Evolutionary conservation across 1,140 invertebrate genomes (phyloP).

Genomic region (Drosophila repletoides): DNA sequence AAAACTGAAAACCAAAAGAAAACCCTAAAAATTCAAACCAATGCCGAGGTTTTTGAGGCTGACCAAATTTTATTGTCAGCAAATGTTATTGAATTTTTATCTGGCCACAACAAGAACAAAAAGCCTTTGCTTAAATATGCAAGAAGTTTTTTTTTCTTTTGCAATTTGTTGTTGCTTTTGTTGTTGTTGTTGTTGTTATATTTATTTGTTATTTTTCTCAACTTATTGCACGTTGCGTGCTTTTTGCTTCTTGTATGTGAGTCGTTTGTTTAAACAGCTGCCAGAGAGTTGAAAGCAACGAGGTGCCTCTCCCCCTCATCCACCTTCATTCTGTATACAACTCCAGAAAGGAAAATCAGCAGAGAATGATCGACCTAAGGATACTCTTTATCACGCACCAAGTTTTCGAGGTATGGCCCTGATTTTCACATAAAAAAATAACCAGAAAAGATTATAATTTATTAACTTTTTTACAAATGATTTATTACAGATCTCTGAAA

Average conservation of each 20-base stretch:
- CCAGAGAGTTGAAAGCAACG: conserved; percentile 27
- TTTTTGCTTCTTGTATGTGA: conserved; percentile 8
- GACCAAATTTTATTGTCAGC: conserved; percentile 38
- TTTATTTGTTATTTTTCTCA: background rate
- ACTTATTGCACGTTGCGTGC: conserved; percentile 31
- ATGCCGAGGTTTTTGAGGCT: conserved; percentile 54
- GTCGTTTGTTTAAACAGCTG: conserved; percentile 71
- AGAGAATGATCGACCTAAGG: too few relatives aligned
- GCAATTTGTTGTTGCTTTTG: conserved; percentile 3
- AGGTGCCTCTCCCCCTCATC: background rate
- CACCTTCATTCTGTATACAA: too few relatives aligned
- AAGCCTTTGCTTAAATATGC: background rate
- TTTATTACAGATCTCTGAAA: too few relatives aligned
- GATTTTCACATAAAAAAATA: background rate
- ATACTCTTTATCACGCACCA: conserved; percentile 14
- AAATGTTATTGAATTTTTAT: conserved; percentile 75
- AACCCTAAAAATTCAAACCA: conserved; percentile 12
- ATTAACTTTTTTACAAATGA: too few relatives aligned
- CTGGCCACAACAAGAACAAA: background rate
- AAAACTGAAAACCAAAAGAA: background rate
- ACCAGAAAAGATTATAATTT: too few relatives aligned
- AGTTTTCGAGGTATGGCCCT: too few relatives aligned
- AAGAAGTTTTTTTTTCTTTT: conserved; percentile 17
- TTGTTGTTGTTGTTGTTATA: conserved; percentile 2
- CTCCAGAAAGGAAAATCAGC: too few relatives aligned